A percentile compares a stretch with the other conserved stretches of the same genome.
phyloP scores from a whole-genome alignment of 1,140 invertebrate genomes.

The Drosophila takahashii region DNA sequence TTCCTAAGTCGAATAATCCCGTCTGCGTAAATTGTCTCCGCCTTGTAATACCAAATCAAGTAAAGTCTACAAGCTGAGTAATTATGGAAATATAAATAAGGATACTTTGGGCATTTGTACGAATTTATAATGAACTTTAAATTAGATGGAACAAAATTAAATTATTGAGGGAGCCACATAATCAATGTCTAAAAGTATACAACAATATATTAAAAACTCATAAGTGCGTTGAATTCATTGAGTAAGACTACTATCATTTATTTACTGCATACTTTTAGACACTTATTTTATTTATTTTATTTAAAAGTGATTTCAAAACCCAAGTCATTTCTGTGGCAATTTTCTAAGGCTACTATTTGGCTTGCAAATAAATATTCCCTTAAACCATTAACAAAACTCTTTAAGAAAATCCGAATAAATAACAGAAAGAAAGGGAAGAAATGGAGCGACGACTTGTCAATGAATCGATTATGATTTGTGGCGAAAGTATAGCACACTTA shows the following conservation, averaged over 20 bases:
- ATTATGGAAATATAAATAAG: neutral
- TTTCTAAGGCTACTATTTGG: too few relatives aligned
- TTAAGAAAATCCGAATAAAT: constrained; percentile 10
- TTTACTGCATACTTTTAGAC: too few relatives aligned
- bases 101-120: neutral
- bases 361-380: neutral
- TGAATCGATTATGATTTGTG: constrained; percentile 72
- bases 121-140: too few relatives aligned
- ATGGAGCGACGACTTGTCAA: constrained; percentile 43
- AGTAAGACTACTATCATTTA: too few relatives aligned
- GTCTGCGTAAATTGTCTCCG: constrained; percentile 48
- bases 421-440: constrained; percentile 5
- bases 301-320: too few relatives aligned
- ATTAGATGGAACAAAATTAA: too few relatives aligned
- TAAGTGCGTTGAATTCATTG: too few relatives aligned
- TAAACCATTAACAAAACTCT: neutral
- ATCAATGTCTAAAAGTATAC: too few relatives aligned
- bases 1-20: constrained; percentile 46
- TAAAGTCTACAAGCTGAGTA: constrained; percentile 7
- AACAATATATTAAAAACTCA: too few relatives aligned
- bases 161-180: too few relatives aligned
- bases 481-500: constrained; percentile 65
- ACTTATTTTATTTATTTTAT: too few relatives aligned
- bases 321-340: too few relatives aligned
- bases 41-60: constrained; percentile 44